phyloP scores from a whole-genome alignment of 2,888 invertebrate species.

The Hyposoter dolosus region DNA sequence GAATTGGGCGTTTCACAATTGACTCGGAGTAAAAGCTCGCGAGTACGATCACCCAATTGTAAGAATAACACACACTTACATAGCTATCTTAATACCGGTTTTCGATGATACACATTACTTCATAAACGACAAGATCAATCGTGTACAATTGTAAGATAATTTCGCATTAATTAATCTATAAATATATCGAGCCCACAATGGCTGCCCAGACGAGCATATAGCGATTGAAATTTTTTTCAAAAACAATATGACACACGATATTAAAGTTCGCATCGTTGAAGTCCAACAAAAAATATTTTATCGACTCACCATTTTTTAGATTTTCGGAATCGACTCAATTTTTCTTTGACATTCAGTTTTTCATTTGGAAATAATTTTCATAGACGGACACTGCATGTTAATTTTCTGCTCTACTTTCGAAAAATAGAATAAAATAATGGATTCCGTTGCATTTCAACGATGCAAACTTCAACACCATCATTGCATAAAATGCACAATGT shows the following conservation, averaged over 20 bases:
- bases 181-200: slow-evolving; percentile 29
- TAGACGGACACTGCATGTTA: too few relatives aligned
- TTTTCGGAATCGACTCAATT: too few relatives aligned
- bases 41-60: slow-evolving; percentile 31
- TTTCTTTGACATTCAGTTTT: too few relatives aligned
- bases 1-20: slow-evolving; percentile 26
- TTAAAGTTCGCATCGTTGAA: too few relatives aligned
- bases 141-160: slow-evolving; percentile 22
- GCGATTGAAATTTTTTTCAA: slow-evolving; percentile 1
- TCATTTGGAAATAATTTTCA: too few relatives aligned
- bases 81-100: slow-evolving; percentile 50
- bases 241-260: neutral
- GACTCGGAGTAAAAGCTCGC: slow-evolving; percentile 40
- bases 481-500: slow-evolving; percentile 8
- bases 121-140: slow-evolving; percentile 41
- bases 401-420: too few relatives aligned
- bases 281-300: too few relatives aligned
- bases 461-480: neutral
- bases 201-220: neutral
- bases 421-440: too few relatives aligned
- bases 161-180: slow-evolving; percentile 30
- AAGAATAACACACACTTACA: slow-evolving; percentile 51
- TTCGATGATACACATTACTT: slow-evolving; percentile 50
- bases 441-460: too few relatives aligned
- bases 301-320: too few relatives aligned